Percentiles rank a stretch among this genome's conserved stretches.
phyloP scores from a whole-genome alignment of 2,888 invertebrate genomes.

The Halictus ligatus region DNA sequence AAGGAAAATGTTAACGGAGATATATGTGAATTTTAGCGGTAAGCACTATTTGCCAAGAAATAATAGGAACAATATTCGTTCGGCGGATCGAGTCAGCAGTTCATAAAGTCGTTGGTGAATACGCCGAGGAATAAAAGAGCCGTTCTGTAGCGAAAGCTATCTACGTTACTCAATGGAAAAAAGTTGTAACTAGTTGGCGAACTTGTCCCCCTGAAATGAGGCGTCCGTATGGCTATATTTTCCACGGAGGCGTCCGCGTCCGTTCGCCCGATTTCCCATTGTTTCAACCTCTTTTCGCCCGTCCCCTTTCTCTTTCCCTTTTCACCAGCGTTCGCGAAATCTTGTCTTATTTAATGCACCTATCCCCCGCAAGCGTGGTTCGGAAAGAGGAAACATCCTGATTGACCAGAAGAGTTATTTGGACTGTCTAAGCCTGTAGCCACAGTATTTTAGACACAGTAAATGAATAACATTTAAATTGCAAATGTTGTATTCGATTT shows the following conservation, averaged over 20 bases:
- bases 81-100: slow-evolving; percentile 12
- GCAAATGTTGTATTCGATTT: too few relatives aligned
- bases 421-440: too few relatives aligned
- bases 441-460: too few relatives aligned
- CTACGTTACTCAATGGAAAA: slow-evolving; percentile 71
- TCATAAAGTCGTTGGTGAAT: slow-evolving; percentile 24
- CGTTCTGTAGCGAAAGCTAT: slow-evolving; percentile 50
- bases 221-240: slow-evolving; percentile 50
- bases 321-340: neutral
- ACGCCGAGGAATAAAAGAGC: slow-evolving; percentile 31
- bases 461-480: too few relatives aligned
- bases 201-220: slow-evolving; percentile 65
- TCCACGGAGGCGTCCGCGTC: slow-evolving; percentile 23
- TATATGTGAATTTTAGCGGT: neutral
- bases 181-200: slow-evolving; percentile 74
- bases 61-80: slow-evolving; percentile 9
- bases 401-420: too few relatives aligned
- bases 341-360: neutral
- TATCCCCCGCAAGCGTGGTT: neutral
- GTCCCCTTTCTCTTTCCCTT: neutral
- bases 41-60: slow-evolving; percentile 7
- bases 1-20: neutral
- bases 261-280: slow-evolving; percentile 28
- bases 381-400: neutral
- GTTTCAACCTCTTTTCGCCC: slow-evolving; percentile 22